Conservation (phyloP, 1,140 invertebrate species). For the Pachypeltis micranthus region DNA sequence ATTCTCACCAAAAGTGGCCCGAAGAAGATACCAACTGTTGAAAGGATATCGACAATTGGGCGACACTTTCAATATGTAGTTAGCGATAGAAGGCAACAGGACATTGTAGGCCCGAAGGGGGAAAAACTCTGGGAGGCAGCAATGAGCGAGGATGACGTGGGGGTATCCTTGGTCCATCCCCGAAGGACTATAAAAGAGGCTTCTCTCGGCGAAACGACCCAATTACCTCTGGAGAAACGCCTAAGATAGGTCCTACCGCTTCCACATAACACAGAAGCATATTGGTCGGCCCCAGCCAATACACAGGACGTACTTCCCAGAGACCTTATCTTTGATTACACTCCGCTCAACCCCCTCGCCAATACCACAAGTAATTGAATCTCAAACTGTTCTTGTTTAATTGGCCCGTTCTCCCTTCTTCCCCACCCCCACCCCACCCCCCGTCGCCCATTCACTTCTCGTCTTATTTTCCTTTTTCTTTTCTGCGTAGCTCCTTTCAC, state of each 20-base stretch:
- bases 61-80: not conserved
- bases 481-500: too few relatives aligned
- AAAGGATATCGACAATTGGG: too few relatives aligned
- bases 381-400: constrained; percentile 14
- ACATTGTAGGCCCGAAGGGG: not conserved
- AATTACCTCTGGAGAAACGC: constrained; percentile 18
- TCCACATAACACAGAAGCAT: constrained; percentile 8
- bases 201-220: constrained; percentile 22
- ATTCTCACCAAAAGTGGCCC: too few relatives aligned
- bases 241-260: constrained; percentile 5
- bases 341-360: constrained; percentile 7
- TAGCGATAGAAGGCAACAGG: not conserved
- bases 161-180: constrained; percentile 1
- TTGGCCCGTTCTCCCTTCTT: not conserved
- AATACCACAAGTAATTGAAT: constrained; percentile 18
- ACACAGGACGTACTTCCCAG: constrained; percentile 12
- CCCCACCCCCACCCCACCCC: not conserved
- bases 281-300: constrained; percentile 17
- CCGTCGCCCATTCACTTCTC: not conserved
- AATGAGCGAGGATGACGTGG: not conserved
- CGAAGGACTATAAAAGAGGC: constrained; percentile 12
- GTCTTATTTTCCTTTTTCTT: too few relatives aligned
- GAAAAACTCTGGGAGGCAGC: not conserved
- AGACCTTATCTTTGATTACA: constrained; percentile 12
- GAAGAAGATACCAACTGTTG: too few relatives aligned